Base-by-base conservation (phyloP, 2,113 vertebrate species). In the Alethe castanea region DNA sequence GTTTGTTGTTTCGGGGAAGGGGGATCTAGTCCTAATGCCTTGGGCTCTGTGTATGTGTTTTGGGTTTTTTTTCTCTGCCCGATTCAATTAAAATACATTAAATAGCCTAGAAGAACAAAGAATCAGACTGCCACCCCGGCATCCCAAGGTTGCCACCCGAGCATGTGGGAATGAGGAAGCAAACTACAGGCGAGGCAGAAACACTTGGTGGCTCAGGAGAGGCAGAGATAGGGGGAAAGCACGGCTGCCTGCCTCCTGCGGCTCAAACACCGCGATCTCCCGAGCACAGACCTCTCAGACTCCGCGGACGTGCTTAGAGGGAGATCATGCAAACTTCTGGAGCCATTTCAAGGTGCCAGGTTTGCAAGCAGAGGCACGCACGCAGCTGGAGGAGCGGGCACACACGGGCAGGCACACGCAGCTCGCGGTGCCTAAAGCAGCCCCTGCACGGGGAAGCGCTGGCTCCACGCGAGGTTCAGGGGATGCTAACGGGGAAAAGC, bases 281-380 rank as follows among this genome's bases (percentile, higher is more conserved):
- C 12, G 47, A 73, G 90, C 82, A 66, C 33, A 86, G 29, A 76
- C 25, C 70, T 4, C n/a, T 28, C 71, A 14, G 25, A 16, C 60
- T 59, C 85, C 79, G 33, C 5, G 20, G 73, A 61, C 81, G 50
- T 3, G 53, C 50, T 61, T 9, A 74, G 35, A 26, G 7, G 71
- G 79, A 66, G 62, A 83, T 25, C 76, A 8, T 1, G 52, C 88
- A 95, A 97, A 97, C 94, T 96, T 93, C 82, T 81, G 79, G 67
- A 77, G 5, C 44, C 61, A 1, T 88, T 67, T 90, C 91, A 59
- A 82, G 84, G 74, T 50, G 88, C 56, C 80, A 13, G 11, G 72
- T 89, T 93, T 62, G 79, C 83, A 18, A 25, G n/a, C 4, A 8
- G 57, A 13, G 4, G 4, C 76, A 35, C 14, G 6, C 81, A 19